Conservation (phyloP, 2,797 vertebrate genomes). For the Helicolenus hilgendorfi region DNA sequence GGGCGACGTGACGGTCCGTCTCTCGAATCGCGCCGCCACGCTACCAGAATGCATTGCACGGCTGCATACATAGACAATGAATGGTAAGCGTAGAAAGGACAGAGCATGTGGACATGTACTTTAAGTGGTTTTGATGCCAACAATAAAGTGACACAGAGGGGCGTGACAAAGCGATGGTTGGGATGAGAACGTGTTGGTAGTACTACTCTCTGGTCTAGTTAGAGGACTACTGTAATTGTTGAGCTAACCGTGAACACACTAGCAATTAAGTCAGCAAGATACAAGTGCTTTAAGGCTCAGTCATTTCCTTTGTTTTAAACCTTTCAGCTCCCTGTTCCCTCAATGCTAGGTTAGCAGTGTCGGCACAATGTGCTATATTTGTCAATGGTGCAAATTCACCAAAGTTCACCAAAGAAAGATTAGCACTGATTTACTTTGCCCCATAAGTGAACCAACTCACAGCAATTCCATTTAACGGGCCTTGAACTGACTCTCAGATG, state of each 20-base stretch:
- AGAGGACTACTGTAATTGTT: too few species aligned
- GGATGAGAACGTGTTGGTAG: neutral
- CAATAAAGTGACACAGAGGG: too few species aligned
- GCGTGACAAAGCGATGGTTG: too few species aligned
- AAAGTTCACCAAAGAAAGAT: neutral
- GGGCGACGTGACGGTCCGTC: too few species aligned
- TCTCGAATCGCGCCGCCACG: too few species aligned
- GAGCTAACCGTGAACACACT: neutral
- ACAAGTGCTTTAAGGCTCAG: neutral
- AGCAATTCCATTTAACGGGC: neutral
- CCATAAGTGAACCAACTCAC: neutral
- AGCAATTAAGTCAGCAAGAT: neutral
- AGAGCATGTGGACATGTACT: too few species aligned
- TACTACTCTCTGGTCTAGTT: neutral
- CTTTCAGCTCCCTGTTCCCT: neutral
- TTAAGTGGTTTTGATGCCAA: too few species aligned
- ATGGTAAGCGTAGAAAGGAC: too few species aligned
- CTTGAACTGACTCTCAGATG: neutral
- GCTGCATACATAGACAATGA: too few species aligned
- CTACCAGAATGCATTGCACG: too few species aligned
- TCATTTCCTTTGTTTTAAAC: neutral
- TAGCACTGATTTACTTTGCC: neutral
- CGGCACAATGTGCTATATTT: neutral
- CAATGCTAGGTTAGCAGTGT: neutral
- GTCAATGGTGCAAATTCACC: neutral